Evolutionary conservation across 2,888 invertebrate species (phyloP).

Genomic region (Erebia aethiops): DNA sequence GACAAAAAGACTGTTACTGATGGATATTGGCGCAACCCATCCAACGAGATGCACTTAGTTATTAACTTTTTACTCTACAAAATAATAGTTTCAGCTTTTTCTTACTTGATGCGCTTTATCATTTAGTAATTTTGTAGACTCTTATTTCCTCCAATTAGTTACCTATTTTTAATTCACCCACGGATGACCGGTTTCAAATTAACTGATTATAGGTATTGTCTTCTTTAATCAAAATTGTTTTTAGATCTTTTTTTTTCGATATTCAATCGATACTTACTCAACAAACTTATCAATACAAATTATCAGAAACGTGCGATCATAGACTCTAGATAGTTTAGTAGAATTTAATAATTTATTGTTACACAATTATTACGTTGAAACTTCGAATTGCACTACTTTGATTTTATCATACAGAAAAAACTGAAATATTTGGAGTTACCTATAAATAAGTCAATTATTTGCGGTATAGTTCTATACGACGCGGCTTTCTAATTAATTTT

Average conservation of each 20-base stretch:
- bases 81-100: slow-evolving; percentile 8
- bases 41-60: slow-evolving; percentile 6
- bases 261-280: slow-evolving; percentile 14
- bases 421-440: too few relatives aligned
- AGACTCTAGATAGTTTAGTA: slow-evolving; percentile 4
- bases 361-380: background rate
- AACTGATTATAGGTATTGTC: background rate
- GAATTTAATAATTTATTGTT: background rate
- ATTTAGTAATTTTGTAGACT: background rate
- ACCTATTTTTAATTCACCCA: slow-evolving; percentile 5
- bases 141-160: slow-evolving; percentile 5
- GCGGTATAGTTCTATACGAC: too few relatives aligned
- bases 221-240: background rate
- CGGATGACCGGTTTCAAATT: slow-evolving; percentile 12
- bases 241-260: slow-evolving; percentile 1
- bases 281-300: slow-evolving; percentile 11
- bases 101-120: background rate
- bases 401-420: background rate
- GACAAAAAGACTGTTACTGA: slow-evolving; percentile 14
- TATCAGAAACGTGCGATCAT: background rate
- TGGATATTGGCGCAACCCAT: slow-evolving; percentile 11
- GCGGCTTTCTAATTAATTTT: too few relatives aligned
- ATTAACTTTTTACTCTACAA: slow-evolving; percentile 9
- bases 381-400: background rate
- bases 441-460: too few relatives aligned